These are phyloP conservation scores for Pseudomugil gertrudae DNA, from an alignment of 2,797 vertebrate genomes.

Conservation along the genomic window DNA sequence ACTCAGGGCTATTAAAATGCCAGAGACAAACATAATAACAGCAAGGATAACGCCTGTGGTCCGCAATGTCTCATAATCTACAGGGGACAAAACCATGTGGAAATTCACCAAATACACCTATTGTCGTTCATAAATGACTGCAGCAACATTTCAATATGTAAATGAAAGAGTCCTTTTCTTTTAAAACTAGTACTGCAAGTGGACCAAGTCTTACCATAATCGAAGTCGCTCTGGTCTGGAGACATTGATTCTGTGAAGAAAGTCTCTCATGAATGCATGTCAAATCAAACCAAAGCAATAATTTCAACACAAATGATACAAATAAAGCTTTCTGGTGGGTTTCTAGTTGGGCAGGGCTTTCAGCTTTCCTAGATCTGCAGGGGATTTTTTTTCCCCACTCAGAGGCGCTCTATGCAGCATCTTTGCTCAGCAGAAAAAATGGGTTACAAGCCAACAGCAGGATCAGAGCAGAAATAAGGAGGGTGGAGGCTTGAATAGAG, in stretches of 20 bases:
- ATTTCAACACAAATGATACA: constrained; percentile 31
- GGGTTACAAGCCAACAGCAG: constrained; percentile 53
- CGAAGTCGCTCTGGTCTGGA: constrained; percentile 79
- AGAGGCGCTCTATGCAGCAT: constrained; percentile 65
- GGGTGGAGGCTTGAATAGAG: neutral
- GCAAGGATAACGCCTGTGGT: constrained; percentile 83
- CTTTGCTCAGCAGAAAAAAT: constrained; percentile 78
- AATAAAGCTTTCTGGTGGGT: neutral
- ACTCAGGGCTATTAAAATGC: constrained; percentile 87
- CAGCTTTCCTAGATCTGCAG: constrained; percentile 54
- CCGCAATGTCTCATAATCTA: constrained; percentile 85
- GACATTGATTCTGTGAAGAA: constrained; percentile 68
- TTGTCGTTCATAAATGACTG: neutral
- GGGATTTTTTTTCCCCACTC: constrained; percentile 21
- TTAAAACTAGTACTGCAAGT: neutral
- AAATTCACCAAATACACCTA: constrained; percentile 12
- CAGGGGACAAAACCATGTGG: constrained; percentile 30
- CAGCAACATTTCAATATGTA: neutral
- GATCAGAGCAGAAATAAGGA: constrained; percentile 17
- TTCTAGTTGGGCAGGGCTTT: constrained; percentile 24
- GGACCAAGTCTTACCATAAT: constrained; percentile 77
- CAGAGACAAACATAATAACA: constrained; percentile 81
- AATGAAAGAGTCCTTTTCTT: neutral
- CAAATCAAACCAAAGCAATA: neutral
- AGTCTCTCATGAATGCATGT: constrained; percentile 15